phyloP scores from a whole-genome alignment of 2,797 vertebrate species.

The Siniperca undulata region DNA sequence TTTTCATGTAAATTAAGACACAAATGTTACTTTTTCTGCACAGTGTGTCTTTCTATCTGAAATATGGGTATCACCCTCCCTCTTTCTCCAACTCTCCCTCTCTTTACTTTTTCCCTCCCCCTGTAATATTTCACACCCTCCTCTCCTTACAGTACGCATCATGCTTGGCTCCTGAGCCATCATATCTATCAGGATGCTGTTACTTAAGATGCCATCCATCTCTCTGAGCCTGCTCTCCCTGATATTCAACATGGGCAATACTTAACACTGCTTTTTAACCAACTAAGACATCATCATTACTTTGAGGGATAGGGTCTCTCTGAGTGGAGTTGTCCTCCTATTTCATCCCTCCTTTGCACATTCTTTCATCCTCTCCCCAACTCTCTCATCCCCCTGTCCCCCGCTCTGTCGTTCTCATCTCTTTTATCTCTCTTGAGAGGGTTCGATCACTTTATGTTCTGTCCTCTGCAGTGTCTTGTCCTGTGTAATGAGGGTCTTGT shows the following conservation, averaged over 20 bases:
- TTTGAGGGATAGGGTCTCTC: slow-evolving; percentile 82
- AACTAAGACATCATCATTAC: slow-evolving; percentile 87
- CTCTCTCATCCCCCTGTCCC: slow-evolving; percentile 50
- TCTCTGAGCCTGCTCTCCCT: slow-evolving; percentile 61
- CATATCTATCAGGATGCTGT: slow-evolving; percentile 81
- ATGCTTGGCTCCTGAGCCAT: slow-evolving; percentile 61
- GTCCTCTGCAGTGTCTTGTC: slow-evolving; percentile 74
- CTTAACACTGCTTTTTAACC: slow-evolving; percentile 86
- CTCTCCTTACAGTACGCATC: slow-evolving; percentile 58
- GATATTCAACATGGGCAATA: slow-evolving; percentile 76
- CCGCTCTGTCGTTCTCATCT: slow-evolving; percentile 62
- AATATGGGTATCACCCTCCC: not conserved
- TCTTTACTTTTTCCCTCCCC: slow-evolving; percentile 3
- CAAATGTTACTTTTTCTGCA: not conserved
- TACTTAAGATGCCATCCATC: slow-evolving; percentile 85
- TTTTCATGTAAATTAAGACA: not conserved
- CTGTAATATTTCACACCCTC: slow-evolving; percentile 50
- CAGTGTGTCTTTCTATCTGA: not conserved
- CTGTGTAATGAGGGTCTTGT: slow-evolving; percentile 73
- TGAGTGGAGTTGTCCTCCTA: slow-evolving; percentile 79
- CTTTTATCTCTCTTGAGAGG: slow-evolving; percentile 78
- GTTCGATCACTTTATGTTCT: slow-evolving; percentile 73
- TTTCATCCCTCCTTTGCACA: slow-evolving; percentile 73
- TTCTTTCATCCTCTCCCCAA: slow-evolving; percentile 66
- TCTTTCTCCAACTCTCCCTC: slow-evolving; percentile 5